Evolutionary conservation across 2,888 invertebrate genomes (phyloP), one percentile per base, ranked within the genome.

Genomic region (Axea sp.): DNA sequence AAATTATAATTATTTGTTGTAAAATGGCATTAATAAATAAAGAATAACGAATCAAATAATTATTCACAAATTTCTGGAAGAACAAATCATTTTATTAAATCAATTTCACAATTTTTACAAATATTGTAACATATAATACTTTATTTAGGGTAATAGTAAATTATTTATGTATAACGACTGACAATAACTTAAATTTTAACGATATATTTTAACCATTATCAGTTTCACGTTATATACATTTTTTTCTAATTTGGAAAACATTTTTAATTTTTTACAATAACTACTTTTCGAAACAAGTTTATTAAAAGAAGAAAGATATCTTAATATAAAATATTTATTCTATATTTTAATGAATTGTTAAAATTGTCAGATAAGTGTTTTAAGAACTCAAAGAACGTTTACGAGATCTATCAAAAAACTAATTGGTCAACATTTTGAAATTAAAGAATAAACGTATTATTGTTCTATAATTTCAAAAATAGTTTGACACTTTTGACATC

Each of bases 1-100:
- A n/a, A n/a, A n/a, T n/a, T n/a, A n/a, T n/a, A 19, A 19, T 19
- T 19, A 19, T 19, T 19, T 19, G 2, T 19, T 19, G 19, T n/a
- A 19, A 19, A 19, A 19, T 2, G 19, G 19, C 19, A 19, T 19
- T 19, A n/a, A n/a, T n/a, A n/a, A n/a, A n/a, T n/a, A n/a, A n/a
- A n/a, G n/a, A n/a, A n/a, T n/a, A n/a, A n/a, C n/a, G n/a, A n/a
- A n/a, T n/a, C n/a, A n/a, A n/a, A n/a, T n/a, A n/a, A n/a, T n/a
- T n/a, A n/a, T n/a, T n/a, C 3, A 14, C 28, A 26, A 22, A 47
- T 19, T 30, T 39, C 4, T 39, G 57, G 59, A 68, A 68, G 67
- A 68, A 68, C 67, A 68, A 67, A 59, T 68, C 47, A 47, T 57
- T 67, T 68, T 68, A 68, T 68, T 59, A 49, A 65, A 49, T 68